phyloP scores from a whole-genome alignment of 2,113 vertebrate species.

The Cyphomyrus discorhynchus region DNA sequence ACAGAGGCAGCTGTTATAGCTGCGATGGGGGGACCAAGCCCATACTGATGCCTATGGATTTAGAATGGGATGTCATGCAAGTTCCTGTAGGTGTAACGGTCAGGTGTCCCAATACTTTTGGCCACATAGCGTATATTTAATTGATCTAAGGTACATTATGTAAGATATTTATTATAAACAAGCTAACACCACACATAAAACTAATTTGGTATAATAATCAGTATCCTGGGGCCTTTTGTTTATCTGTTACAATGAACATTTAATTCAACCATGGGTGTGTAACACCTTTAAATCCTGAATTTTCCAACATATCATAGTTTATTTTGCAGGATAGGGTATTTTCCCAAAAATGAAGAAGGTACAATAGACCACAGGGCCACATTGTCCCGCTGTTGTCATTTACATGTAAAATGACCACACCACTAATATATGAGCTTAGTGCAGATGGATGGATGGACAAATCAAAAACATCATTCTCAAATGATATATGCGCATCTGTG shows the following conservation, averaged over 20 bases:
- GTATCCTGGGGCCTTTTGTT: neutral
- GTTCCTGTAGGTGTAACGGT: neutral
- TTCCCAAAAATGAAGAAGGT: neutral
- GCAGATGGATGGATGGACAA: neutral
- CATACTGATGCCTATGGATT: neutral
- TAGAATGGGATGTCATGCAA: neutral
- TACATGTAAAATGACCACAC: neutral
- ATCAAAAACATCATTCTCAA: neutral
- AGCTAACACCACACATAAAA: neutral
- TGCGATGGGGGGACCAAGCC: neutral
- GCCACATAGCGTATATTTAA: neutral
- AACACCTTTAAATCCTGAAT: neutral
- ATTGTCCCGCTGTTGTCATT: neutral
- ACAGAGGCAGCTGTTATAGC: no score
- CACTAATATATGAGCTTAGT: neutral
- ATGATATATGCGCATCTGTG: neutral
- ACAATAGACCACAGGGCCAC: neutral
- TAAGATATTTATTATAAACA: neutral
- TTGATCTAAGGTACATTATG: neutral
- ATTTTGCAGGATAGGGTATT: neutral
- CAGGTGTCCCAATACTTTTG: neutral
- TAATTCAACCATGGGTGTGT: neutral
- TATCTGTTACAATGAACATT: neutral
- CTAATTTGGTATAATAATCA: neutral
- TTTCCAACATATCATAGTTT: neutral